A percentile compares a stretch with the other conserved stretches of the same genome.
Evolutionary conservation across 2,113 vertebrate species (phyloP).

Genomic region (Hepsetus odoe): DNA sequence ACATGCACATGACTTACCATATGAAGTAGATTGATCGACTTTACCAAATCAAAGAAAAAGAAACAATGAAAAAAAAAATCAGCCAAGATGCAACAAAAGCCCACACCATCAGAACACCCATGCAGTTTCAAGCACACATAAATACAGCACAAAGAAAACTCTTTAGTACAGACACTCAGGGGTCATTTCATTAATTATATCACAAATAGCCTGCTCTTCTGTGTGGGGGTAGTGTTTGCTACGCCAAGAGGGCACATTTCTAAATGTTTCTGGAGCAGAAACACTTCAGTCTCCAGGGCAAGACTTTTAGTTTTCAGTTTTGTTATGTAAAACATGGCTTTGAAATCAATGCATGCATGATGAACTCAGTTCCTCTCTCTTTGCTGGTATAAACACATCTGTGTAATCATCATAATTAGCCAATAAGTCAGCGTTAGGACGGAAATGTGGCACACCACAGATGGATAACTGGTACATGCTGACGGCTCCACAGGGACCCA

Average conservation of each 20-base stretch:
- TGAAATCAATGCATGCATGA: not conserved
- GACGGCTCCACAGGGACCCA: not conserved
- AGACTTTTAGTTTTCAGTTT: not conserved
- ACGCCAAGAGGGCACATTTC: not conserved
- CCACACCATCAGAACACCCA: constrained; percentile 22
- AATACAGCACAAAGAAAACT: not conserved
- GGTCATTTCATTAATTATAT: not conserved
- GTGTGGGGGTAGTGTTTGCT: not conserved
- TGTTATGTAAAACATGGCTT: not conserved
- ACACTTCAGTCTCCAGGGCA: not conserved
- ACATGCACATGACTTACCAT: constrained; percentile 79
- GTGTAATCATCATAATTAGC: constrained; percentile 19
- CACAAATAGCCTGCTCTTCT: not conserved
- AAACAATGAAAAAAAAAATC: constrained; percentile 70
- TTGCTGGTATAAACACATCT: not conserved
- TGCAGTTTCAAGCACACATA: constrained; percentile 32
- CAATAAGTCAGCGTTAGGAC: constrained; percentile 1
- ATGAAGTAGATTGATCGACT: constrained; percentile 80
- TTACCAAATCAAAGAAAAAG: constrained; percentile 73
- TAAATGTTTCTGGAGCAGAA: not conserved
- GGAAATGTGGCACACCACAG: constrained; percentile 8
- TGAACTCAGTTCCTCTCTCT: not conserved
- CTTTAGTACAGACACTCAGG: not conserved
- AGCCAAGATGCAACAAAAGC: constrained; percentile 22
- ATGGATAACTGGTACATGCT: constrained; percentile 7